These are phyloP conservation scores for Saccopteryx bilineata DNA, from an alignment of 2,113 vertebrate species.

Conservation along the genomic window DNA sequence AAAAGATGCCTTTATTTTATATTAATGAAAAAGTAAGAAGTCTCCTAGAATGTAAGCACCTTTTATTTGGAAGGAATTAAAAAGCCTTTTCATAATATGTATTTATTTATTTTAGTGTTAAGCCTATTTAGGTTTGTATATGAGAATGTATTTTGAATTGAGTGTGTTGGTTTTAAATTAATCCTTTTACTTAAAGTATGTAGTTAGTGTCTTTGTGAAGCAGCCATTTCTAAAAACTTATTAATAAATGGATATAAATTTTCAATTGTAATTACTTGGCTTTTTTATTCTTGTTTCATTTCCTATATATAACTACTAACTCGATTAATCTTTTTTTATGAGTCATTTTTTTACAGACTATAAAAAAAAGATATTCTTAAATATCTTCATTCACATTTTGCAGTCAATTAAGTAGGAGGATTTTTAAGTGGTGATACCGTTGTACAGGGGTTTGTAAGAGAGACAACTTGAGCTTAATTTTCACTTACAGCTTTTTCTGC, in stretches of 20 bases:
- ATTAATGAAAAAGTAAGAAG: conserved; percentile 67
- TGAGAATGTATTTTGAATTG: conserved; percentile 63
- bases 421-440: conserved; percentile 76
- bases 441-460: conserved; percentile 56
- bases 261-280: conserved; percentile 71
- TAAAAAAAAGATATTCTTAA: conserved; percentile 44
- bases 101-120: conserved; percentile 68
- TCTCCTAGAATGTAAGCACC: conserved; percentile 70
- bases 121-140: conserved; percentile 73
- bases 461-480: conserved; percentile 72
- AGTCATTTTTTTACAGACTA: conserved; percentile 65
- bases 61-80: conserved; percentile 78
- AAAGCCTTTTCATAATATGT: conserved; percentile 76
- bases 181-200: conserved; percentile 52
- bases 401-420: conserved; percentile 72
- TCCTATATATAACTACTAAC: conserved; percentile 46
- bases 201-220: conserved; percentile 55
- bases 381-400: conserved; percentile 80
- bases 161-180: conserved; percentile 69
- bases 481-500: conserved; percentile 57
- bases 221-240: conserved; percentile 75
- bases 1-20: conserved; percentile 65
- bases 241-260: conserved; percentile 71
- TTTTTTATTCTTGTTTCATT: conserved; percentile 80
- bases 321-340: conserved; percentile 58